Percentiles rank a stretch among this genome's conserved stretches.
Evolutionary conservation across 2,888 invertebrate species (phyloP).

Genomic region (Molorchus minor): DNA sequence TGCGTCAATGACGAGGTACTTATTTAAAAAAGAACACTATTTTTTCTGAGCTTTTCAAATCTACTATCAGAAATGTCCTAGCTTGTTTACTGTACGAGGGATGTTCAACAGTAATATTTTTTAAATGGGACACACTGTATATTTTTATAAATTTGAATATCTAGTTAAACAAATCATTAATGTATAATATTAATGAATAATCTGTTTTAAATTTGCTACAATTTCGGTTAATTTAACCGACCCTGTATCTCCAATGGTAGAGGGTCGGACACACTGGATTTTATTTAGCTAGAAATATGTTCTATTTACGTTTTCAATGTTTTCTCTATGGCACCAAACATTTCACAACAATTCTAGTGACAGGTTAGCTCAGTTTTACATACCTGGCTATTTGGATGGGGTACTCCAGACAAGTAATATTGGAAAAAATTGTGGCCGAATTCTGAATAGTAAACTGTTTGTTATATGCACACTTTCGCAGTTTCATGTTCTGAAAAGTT

Average conservation of each 20-base stretch:
- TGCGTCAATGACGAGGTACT: too few relatives aligned
- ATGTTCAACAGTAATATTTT: too few relatives aligned
- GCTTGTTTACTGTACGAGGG: too few relatives aligned
- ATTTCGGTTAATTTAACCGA: not conserved
- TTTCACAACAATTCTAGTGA: not conserved
- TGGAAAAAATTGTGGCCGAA: slow-evolving; percentile 1
- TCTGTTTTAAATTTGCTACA: too few relatives aligned
- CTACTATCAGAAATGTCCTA: too few relatives aligned
- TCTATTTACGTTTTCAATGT: not conserved
- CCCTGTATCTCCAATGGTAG: not conserved
- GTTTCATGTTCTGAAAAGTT: slow-evolving; percentile 9
- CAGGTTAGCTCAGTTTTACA: too few relatives aligned
- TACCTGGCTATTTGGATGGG: slow-evolving; percentile 43
- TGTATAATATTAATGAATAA: too few relatives aligned
- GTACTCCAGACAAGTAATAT: slow-evolving; percentile 13
- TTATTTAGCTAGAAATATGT: not conserved
- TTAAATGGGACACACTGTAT: too few relatives aligned
- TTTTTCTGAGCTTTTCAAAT: too few relatives aligned
- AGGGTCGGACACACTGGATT: not conserved
- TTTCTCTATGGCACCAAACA: not conserved
- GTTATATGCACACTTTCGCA: not conserved
- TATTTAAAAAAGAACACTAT: too few relatives aligned
- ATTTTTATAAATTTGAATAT: too few relatives aligned
- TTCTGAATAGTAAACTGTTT: slow-evolving; percentile 9
- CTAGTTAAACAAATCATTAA: too few relatives aligned